phyloP scores from a whole-genome alignment of 2,797 vertebrate genomes.

The Sebastes vulpes region DNA sequence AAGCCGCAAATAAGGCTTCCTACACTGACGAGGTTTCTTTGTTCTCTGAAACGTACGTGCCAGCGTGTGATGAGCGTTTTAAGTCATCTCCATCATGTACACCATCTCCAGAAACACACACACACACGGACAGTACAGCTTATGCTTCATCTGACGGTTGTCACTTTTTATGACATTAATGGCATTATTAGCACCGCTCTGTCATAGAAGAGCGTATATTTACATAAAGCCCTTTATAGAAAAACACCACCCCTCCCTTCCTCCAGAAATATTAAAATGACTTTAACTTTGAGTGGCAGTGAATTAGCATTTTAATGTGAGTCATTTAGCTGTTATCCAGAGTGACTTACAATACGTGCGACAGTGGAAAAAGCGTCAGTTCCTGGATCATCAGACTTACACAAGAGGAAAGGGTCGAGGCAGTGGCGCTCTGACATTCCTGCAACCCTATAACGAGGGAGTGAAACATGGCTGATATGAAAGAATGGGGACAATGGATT shows the following conservation, averaged over 20 bases:
- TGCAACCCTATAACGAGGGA: slow-evolving; percentile 31
- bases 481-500: slow-evolving; percentile 55
- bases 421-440: slow-evolving; percentile 27
- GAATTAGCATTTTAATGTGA: slow-evolving; percentile 56
- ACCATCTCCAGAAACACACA: slow-evolving; percentile 8
- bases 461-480: slow-evolving; percentile 29
- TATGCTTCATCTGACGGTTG: slow-evolving; percentile 42
- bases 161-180: slow-evolving; percentile 54
- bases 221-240: slow-evolving; percentile 25
- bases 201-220: slow-evolving; percentile 15
- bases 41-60: slow-evolving; percentile 9
- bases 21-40: neutral
- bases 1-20: neutral
- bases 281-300: slow-evolving; percentile 49
- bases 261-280: slow-evolving; percentile 36
- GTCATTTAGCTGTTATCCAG: slow-evolving; percentile 51
- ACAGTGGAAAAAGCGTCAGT: slow-evolving; percentile 15
- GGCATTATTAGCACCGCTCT: slow-evolving; percentile 51
- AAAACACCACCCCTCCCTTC: slow-evolving; percentile 24
- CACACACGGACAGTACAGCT: neutral
- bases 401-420: neutral
- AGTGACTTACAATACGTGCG: slow-evolving; percentile 24
- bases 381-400: slow-evolving; percentile 16
- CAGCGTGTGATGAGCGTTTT: slow-evolving; percentile 9
- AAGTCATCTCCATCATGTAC: slow-evolving; percentile 4